Conservation (phyloP, 2,113 vertebrate species). For the Chaetops frenatus region DNA sequence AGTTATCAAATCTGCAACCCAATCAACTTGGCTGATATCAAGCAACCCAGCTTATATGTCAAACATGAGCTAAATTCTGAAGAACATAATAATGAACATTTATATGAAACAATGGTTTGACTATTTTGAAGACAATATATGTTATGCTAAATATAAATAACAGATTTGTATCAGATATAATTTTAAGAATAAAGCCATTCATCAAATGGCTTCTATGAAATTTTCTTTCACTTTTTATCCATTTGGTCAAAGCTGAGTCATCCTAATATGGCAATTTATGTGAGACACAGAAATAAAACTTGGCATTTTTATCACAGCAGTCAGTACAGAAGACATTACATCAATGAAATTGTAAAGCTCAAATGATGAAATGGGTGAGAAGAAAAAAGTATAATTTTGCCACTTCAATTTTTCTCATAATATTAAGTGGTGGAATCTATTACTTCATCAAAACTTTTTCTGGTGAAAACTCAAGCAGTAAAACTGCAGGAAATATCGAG, state of each 20-base stretch:
- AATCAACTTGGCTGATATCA: not conserved
- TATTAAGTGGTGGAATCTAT: not conserved
- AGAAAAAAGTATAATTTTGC: not conserved
- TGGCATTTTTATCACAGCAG: not conserved
- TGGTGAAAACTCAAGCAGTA: not conserved
- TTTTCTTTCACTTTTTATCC: slow-evolving; percentile 24
- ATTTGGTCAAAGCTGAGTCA: slow-evolving; percentile 44
- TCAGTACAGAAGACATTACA: not conserved
- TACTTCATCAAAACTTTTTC: not conserved
- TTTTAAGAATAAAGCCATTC: not conserved
- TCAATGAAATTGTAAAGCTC: slow-evolving; percentile 10
- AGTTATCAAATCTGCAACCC: not conserved
- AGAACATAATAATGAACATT: not conserved
- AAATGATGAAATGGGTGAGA: not conserved
- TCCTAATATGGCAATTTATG: slow-evolving; percentile 4
- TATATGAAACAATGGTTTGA: not conserved
- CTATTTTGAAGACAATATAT: not conserved
- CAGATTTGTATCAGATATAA: not conserved
- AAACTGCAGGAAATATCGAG: not conserved
- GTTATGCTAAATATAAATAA: not conserved
- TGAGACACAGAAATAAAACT: not conserved
- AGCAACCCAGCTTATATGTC: not conserved
- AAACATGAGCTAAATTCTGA: not conserved
- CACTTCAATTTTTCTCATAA: not conserved
- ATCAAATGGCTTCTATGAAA: not conserved